Evolutionary conservation across 2,113 vertebrate species (phyloP), one percentile per base, ranked within the genome.

Genomic region (Polypterus bichir): DNA sequence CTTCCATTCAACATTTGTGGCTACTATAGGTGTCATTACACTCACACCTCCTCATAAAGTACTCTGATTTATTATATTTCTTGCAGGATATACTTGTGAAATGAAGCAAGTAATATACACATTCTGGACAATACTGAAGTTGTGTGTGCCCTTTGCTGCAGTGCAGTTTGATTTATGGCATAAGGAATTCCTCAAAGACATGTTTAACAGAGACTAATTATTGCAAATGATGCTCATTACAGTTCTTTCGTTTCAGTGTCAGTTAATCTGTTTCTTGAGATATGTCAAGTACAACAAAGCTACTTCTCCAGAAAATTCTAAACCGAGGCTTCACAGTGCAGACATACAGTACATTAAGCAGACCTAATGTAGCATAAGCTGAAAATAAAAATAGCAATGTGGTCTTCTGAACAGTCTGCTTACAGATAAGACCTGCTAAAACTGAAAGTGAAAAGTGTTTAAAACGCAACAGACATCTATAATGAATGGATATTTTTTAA

Each of bases 331-430:
- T 62, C 52, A 65, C 64, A 55, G 44, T 49, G 46, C 60, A 61
- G 71, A 68, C 45, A 44, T 48, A 71, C 69, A 58, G 70, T 67
- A 66, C 62, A 66, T 66, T 62, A 59, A 64, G 59, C 66, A 63
- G 46, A 63, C 63, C n/a, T 59, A 68, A 67, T 59, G 66, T 64
- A 66, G 63, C 62, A 48, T 60, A 61, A 48, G 58, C 59, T 45
- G 5, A 53, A 45, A 10, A 9, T 61, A 53, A 7, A 62, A 68
- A 66, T 62, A n/a, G 62, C 44, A 57, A 7, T 9, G n/a, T 49
- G 5, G 53, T 10, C 6, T 5, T 46, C 49, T 46, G 9, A 6
- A 4, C 57, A 49, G 47, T 67, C 47, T 49, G 47, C 51, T 52
- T 52, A 3, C 51, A 52, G 57, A 46, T 46, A 46, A 52, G 56